These are phyloP conservation scores for Rhingia rostrata DNA, from an alignment of 2,888 invertebrate genomes.

Conservation along the genomic window DNA sequence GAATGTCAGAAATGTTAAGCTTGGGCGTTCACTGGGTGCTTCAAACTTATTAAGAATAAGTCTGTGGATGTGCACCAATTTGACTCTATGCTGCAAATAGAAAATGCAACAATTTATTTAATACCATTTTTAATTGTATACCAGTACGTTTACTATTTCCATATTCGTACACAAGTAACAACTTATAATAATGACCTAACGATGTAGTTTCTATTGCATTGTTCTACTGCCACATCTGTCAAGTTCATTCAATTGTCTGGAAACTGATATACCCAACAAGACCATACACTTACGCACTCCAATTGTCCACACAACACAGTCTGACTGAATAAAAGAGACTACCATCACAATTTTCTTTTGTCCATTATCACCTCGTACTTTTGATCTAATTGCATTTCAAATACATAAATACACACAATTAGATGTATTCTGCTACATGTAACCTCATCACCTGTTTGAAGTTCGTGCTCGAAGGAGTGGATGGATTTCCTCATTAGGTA, in stretches of 20 bases:
- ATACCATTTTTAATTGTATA: not conserved
- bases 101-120: too few species aligned
- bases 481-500: conserved; percentile 75
- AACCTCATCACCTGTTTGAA: conserved; percentile 62
- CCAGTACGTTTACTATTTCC: not conserved
- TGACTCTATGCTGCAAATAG: too few species aligned
- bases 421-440: conserved; percentile 35
- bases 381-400: conserved; percentile 72
- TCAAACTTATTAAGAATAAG: too few species aligned
- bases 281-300: conserved; percentile 50
- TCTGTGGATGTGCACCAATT: too few species aligned
- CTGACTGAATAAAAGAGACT: conserved; percentile 5
- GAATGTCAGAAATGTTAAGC: too few species aligned
- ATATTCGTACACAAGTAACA: not conserved
- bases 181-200: conserved; percentile 44
- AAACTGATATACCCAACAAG: conserved; percentile 65
- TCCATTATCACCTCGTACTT: conserved; percentile 58
- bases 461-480: conserved; percentile 66
- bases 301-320: conserved; percentile 30
- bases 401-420: conserved; percentile 66
- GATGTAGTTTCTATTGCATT: conserved; percentile 21
- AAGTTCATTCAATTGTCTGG: conserved; percentile 63
- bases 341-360: conserved; percentile 55
- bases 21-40: too few species aligned
- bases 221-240: conserved; percentile 41